Percentiles rank a stretch among this genome's conserved stretches.
phyloP scores from a whole-genome alignment of 2,113 vertebrate genomes.

The Chelonoidis abingdonii region DNA sequence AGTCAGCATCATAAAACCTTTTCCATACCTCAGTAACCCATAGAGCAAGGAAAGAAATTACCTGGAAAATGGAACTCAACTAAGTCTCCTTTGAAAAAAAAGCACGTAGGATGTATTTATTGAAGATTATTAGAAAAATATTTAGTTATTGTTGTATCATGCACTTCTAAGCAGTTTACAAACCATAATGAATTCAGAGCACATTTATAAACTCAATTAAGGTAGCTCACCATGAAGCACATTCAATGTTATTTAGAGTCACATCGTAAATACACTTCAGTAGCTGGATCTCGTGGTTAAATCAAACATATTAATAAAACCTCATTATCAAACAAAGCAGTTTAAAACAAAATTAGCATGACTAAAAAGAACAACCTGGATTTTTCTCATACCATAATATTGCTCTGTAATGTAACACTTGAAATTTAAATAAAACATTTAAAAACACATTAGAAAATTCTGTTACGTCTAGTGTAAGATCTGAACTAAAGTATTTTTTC shows the following conservation, averaged over 20 bases:
- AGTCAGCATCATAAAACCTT: background rate
- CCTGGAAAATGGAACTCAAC: slow-evolving; percentile 12
- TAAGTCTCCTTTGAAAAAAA: background rate
- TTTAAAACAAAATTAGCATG: slow-evolving; percentile 22
- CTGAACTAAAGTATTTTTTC: background rate
- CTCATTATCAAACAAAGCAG: slow-evolving; percentile 19
- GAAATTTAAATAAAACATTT: background rate
- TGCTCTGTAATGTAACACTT: background rate
- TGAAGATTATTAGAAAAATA: slow-evolving; percentile 7
- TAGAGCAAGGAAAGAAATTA: background rate
- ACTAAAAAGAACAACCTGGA: background rate
- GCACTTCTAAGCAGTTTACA: slow-evolving; percentile 29
- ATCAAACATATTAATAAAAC: slow-evolving; percentile 3
- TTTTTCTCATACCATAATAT: background rate
- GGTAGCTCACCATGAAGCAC: background rate
- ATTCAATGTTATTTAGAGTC: slow-evolving; percentile 20
- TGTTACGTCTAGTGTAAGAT: background rate
- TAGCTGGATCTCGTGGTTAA: background rate
- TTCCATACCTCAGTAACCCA: background rate
- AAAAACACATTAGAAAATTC: background rate
- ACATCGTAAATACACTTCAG: background rate
- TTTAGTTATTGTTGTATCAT: slow-evolving; percentile 21
- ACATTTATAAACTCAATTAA: slow-evolving; percentile 24
- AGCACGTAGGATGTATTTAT: background rate
- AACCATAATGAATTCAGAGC: slow-evolving; percentile 37